A percentile compares a stretch with the other conserved stretches of the same genome.
Evolutionary conservation across 2,797 vertebrate species (phyloP).

Genomic region (Cuniculus paca): DNA sequence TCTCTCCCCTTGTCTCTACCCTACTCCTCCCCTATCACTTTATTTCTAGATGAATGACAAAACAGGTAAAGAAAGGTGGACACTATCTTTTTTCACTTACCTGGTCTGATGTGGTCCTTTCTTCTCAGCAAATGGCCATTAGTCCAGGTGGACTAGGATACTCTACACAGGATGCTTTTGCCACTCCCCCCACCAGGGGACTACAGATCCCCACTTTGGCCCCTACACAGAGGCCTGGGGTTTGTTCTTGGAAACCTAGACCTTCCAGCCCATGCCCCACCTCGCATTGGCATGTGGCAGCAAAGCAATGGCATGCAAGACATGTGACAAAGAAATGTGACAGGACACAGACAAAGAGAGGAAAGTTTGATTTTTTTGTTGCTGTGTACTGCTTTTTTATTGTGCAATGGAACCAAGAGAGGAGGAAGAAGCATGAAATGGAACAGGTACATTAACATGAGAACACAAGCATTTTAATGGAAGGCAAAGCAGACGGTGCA

Average conservation of each 20-base stretch:
- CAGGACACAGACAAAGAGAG: neutral
- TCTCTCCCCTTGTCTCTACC: neutral
- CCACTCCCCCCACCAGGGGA: neutral
- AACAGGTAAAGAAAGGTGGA: neutral
- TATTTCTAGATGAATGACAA: neutral
- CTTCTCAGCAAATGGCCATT: neutral
- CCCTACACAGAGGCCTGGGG: neutral
- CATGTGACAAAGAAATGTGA: conserved; percentile 30
- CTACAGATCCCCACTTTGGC: neutral
- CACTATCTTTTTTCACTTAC: conserved; percentile 5
- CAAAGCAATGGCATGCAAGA: conserved; percentile 42
- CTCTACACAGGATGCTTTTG: neutral
- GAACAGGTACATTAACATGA: neutral
- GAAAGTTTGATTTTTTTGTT: neutral
- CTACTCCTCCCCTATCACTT: neutral
- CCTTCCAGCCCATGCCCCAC: neutral
- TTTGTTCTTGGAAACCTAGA: neutral
- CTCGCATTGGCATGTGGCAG: neutral
- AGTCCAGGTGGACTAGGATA: neutral
- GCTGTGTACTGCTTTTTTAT: conserved; percentile 64
- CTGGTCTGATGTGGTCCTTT: conserved; percentile 31
- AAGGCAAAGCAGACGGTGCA: conserved; percentile 21
- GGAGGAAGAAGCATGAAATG: conserved; percentile 26
- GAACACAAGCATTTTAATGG: neutral
- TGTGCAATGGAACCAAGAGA: neutral